Percentiles rank a stretch among this genome's conserved stretches.
These are phyloP conservation scores for Lithophane socia DNA, from an alignment of 2,888 invertebrate genomes.

Conservation along the genomic window DNA sequence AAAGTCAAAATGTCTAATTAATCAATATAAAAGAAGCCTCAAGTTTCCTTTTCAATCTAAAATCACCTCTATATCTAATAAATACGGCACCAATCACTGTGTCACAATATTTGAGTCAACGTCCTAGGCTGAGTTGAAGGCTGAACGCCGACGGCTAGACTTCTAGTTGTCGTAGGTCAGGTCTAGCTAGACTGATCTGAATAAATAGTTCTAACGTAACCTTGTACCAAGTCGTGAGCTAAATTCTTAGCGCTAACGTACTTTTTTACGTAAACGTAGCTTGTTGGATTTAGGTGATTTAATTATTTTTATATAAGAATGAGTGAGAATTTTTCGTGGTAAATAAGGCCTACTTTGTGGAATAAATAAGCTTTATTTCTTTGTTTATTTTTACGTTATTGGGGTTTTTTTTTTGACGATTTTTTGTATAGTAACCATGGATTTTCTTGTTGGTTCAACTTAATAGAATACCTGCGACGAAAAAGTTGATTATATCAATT, in stretches of 20 bases:
- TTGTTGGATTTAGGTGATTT: background rate
- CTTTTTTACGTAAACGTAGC: constrained; percentile 27
- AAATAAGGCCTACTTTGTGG: constrained; percentile 14
- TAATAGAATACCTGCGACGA: background rate
- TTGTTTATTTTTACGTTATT: background rate
- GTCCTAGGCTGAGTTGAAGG: constrained; percentile 46
- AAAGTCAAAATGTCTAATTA: background rate
- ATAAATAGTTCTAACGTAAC: constrained; percentile 52
- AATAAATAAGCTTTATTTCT: background rate
- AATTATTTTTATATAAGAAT: constrained; percentile 29
- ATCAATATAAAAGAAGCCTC: background rate
- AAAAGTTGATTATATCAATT: constrained; percentile 3
- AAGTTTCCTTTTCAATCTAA: background rate
- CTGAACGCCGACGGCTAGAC: constrained; percentile 31
- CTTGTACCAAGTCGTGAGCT: constrained; percentile 46
- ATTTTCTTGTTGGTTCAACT: background rate
- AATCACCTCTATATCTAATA: constrained; percentile 1
- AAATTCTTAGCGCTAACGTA: constrained; percentile 38
- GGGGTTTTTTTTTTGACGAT: background rate
- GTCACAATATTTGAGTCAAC: constrained; percentile 31
- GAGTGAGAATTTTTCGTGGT: constrained; percentile 1
- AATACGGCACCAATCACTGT: constrained; percentile 10
- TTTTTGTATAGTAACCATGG: background rate
- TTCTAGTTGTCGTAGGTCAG: constrained; percentile 53
- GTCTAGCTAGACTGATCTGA: constrained; percentile 43